A percentile compares a stretch with the other conserved stretches of the same genome.
Evolutionary conservation across 2,888 invertebrate genomes (phyloP).

Genomic region (Aproaerema taeniolella): DNA sequence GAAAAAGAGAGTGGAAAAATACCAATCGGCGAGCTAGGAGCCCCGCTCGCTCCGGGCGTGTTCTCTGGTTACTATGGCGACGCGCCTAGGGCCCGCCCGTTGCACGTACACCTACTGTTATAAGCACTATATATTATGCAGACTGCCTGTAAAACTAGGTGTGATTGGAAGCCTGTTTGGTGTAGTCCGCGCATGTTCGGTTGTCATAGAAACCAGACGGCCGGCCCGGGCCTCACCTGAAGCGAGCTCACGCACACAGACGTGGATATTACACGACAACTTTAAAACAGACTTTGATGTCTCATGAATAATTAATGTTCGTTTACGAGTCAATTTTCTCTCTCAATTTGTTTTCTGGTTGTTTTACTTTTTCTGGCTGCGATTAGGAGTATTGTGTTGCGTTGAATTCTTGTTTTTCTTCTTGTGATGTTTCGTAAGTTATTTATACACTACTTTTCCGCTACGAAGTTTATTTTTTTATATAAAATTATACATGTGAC

Average conservation of each 20-base stretch:
- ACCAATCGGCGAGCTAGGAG: not conserved
- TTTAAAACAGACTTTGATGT: not conserved
- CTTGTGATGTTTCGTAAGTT: no score
- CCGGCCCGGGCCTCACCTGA: constrained; percentile 1
- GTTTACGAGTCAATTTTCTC: no score
- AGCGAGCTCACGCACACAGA: constrained; percentile 3
- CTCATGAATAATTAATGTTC: no score
- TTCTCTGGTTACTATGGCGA: constrained; percentile 7
- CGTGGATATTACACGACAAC: constrained; percentile 2
- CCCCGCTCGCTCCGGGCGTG: constrained; percentile 4
- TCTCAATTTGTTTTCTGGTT: no score
- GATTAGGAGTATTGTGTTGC: no score
- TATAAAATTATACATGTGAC: no score
- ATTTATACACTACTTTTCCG: no score
- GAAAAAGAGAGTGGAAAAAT: no score
- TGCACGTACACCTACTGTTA: not conserved
- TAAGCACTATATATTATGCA: constrained; percentile 3
- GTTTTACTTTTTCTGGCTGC: no score
- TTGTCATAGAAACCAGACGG: not conserved
- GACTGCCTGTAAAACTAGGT: not conserved
- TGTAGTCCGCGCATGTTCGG: not conserved
- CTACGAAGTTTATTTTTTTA: no score
- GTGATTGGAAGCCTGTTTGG: not conserved
- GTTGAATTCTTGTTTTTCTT: no score
- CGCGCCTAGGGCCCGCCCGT: constrained; percentile 3